Evolutionary conservation across 2,797 vertebrate genomes (phyloP).

Genomic region (Poeciliopsis infans): DNA sequence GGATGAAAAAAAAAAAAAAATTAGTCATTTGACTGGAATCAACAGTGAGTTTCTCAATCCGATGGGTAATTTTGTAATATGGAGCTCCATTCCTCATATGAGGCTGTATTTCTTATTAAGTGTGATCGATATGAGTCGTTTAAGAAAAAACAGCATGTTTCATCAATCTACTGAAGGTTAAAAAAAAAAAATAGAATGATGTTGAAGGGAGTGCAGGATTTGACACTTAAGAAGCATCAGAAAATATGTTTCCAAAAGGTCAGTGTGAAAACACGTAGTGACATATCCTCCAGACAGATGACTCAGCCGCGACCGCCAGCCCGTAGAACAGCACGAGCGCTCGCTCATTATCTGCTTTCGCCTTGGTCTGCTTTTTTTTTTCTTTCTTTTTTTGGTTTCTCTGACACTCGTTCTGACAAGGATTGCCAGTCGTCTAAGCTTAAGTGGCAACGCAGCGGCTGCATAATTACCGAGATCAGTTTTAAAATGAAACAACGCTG

Average conservation of each 20-base stretch:
- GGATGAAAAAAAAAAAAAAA: slow-evolving; percentile 39
- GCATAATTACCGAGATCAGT: background rate
- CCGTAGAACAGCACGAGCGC: slow-evolving; percentile 46
- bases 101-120: slow-evolving; percentile 36
- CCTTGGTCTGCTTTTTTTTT: slow-evolving; percentile 13
- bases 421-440: background rate
- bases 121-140: slow-evolving; percentile 35
- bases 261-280: slow-evolving; percentile 57
- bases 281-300: slow-evolving; percentile 69
- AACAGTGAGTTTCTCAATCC: slow-evolving; percentile 51
- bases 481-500: background rate
- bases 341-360: slow-evolving; percentile 20
- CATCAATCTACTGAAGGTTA: slow-evolving; percentile 28
- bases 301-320: slow-evolving; percentile 54
- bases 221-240: slow-evolving; percentile 43
- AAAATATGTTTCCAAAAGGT: slow-evolving; percentile 62
- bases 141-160: slow-evolving; percentile 13
- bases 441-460: background rate
- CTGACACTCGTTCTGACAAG: slow-evolving; percentile 3
- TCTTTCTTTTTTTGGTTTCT: slow-evolving; percentile 5
- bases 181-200: slow-evolving; percentile 11
- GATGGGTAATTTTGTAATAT: slow-evolving; percentile 44
- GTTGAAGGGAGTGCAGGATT: slow-evolving; percentile 21
- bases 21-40: slow-evolving; percentile 61
- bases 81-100: slow-evolving; percentile 37